A percentile compares a stretch with the other conserved stretches of the same genome.
These are phyloP conservation scores for Ivindomyrus marchei DNA, from an alignment of 2,113 vertebrate genomes.

Conservation along the genomic window DNA sequence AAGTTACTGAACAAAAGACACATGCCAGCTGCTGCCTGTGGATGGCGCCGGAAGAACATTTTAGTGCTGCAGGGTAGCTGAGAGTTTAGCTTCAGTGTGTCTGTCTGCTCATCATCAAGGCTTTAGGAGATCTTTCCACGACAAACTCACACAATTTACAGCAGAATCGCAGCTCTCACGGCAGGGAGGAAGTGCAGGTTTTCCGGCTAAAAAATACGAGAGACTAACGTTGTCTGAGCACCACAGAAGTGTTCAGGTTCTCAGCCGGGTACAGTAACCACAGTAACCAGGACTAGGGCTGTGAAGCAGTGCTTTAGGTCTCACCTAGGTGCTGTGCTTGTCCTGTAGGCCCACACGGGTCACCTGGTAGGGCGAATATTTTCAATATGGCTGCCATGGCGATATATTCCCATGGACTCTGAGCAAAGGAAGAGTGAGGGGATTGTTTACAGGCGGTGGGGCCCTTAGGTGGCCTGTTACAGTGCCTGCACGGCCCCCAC, in stretches of 20 bases:
- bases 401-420: constrained; percentile 69
- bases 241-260: neutral
- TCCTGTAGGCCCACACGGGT: constrained; percentile 89
- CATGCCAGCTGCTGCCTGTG: neutral
- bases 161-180: neutral
- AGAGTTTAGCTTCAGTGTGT: neutral
- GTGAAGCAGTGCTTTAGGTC: neutral
- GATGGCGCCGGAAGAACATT: neutral
- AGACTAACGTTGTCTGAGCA: neutral
- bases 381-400: constrained; percentile 87
- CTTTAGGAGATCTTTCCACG: neutral
- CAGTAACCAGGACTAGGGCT: neutral
- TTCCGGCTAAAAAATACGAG: neutral
- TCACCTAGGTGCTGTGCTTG: constrained; percentile 76
- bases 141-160: neutral
- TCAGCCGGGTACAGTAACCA: neutral
- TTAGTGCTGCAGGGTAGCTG: neutral
- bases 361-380: constrained; percentile 95
- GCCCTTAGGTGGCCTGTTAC: neutral
- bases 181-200: neutral
- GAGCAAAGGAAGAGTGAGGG: neutral
- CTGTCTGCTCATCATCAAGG: neutral
- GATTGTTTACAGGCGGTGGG: neutral
- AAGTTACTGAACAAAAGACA: neutral
- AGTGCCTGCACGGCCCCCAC: neutral